phyloP scores from a whole-genome alignment of 2,888 invertebrate genomes.

The Napeogenes inachia region DNA sequence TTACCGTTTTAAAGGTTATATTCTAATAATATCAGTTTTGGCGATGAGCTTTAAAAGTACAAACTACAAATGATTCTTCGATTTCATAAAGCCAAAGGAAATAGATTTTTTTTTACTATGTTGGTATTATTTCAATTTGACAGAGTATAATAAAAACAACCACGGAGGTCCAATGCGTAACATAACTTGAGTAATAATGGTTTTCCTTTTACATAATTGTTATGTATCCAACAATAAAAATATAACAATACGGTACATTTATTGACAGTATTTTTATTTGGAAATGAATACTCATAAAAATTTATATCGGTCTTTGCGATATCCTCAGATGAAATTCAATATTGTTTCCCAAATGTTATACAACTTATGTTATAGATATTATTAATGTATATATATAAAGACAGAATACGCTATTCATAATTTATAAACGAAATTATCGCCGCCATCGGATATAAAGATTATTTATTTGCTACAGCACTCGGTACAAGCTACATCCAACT shows the following conservation, averaged over 20 bases:
- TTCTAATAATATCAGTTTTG: too few relatives aligned
- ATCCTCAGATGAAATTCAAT: too few relatives aligned
- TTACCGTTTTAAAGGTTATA: too few relatives aligned
- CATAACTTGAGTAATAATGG: constrained; percentile 1
- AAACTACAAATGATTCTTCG: too few relatives aligned
- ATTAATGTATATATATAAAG: too few relatives aligned
- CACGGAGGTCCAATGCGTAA: background rate
- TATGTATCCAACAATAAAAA: constrained; percentile 1
- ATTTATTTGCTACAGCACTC: too few relatives aligned
- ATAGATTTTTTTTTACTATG: too few relatives aligned
- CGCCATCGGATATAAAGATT: background rate
- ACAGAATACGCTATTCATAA: background rate
- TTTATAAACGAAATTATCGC: background rate
- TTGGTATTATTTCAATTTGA: too few relatives aligned
- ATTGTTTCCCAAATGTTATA: too few relatives aligned
- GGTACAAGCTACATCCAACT: background rate
- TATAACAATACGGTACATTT: constrained; percentile 12
- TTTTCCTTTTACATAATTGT: constrained; percentile 5
- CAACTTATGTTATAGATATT: too few relatives aligned
- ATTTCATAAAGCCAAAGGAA: too few relatives aligned
- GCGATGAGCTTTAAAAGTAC: too few relatives aligned
- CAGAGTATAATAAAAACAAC: background rate
- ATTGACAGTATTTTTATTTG: constrained; percentile 18
- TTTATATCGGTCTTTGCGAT: background rate
- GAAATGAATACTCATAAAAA: constrained; percentile 20